phyloP scores from a whole-genome alignment of 2,797 vertebrate species.

The Selene dorsalis region DNA sequence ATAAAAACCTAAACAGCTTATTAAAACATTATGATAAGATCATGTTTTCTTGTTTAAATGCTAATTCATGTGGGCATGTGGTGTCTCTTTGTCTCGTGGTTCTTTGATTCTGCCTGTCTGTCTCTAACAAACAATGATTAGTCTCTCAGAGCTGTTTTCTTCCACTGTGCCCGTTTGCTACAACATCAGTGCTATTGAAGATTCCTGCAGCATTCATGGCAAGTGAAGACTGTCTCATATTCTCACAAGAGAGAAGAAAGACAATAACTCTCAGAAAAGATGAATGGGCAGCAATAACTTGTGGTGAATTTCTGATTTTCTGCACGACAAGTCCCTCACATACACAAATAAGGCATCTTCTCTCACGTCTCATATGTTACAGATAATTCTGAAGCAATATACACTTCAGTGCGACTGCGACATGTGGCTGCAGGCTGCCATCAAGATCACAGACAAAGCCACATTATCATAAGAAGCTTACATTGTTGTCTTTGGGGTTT shows the following conservation, averaged over 20 bases:
- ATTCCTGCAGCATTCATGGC: constrained; percentile 22
- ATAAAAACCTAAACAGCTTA: constrained; percentile 69
- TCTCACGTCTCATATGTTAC: constrained; percentile 54
- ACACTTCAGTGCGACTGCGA: constrained; percentile 30
- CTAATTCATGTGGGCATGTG: constrained; percentile 59
- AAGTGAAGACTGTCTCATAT: constrained; percentile 53
- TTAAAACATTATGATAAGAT: constrained; percentile 66
- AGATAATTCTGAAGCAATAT: constrained; percentile 47
- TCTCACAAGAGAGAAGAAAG: constrained; percentile 39
- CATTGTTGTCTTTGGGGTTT: constrained; percentile 37
- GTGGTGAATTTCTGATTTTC: constrained; percentile 59
- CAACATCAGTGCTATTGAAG: constrained; percentile 39
- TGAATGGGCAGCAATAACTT: constrained; percentile 67
- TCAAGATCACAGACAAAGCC: constrained; percentile 62
- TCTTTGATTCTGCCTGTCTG: constrained; percentile 55
- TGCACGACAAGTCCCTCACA: constrained; percentile 24
- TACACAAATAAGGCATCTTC: constrained; percentile 38
- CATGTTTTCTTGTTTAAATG: constrained; percentile 70
- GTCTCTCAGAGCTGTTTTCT: constrained; percentile 22
- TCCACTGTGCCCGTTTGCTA: constrained; percentile 43
- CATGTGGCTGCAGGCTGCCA: constrained; percentile 64
- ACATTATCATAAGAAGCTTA: constrained; percentile 65
- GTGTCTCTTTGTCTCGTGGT: constrained; percentile 52
- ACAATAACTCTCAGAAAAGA: constrained; percentile 60
- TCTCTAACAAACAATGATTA: constrained; percentile 54